Conservation (phyloP, 2,888 invertebrate genomes). For the Sympetrum striolatum region DNA sequence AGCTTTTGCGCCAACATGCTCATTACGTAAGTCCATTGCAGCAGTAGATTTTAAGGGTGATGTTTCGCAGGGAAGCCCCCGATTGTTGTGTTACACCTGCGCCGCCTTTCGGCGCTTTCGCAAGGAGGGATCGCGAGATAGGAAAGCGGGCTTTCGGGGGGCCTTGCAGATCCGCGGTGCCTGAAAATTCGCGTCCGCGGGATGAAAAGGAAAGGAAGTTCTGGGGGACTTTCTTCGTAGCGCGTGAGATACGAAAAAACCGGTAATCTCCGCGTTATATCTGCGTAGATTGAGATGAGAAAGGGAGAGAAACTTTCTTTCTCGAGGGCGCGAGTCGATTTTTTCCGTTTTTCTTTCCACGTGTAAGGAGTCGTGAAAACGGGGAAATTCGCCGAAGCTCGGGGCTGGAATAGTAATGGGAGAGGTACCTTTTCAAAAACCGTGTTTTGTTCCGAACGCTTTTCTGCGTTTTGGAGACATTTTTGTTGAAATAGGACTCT, state of each 20-base stretch:
- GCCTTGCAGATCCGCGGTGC: neutral
- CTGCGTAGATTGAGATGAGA: neutral
- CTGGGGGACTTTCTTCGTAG: neutral
- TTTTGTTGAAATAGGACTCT: too few relatives aligned
- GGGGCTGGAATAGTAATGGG: neutral
- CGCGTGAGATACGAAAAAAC: neutral
- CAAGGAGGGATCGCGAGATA: neutral
- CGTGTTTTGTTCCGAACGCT: too few relatives aligned
- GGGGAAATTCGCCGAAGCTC: neutral
- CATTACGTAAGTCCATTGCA: constrained; percentile 25
- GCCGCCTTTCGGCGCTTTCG: neutral
- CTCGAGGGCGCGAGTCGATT: neutral
- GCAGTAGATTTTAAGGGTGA: neutral
- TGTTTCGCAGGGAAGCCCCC: neutral
- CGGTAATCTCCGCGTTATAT: neutral
- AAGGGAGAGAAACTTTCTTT: neutral
- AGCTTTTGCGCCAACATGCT: neutral
- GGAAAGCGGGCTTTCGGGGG: neutral
- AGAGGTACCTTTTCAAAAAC: too few relatives aligned
- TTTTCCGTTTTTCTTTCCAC: neutral
- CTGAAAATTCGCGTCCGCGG: neutral
- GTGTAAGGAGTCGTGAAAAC: neutral
- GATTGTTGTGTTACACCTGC: neutral
- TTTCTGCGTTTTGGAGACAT: too few relatives aligned
- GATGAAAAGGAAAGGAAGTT: neutral